Base-by-base conservation (phyloP, 2,888 invertebrate genomes). In the Callyntrura sp. region DNA sequence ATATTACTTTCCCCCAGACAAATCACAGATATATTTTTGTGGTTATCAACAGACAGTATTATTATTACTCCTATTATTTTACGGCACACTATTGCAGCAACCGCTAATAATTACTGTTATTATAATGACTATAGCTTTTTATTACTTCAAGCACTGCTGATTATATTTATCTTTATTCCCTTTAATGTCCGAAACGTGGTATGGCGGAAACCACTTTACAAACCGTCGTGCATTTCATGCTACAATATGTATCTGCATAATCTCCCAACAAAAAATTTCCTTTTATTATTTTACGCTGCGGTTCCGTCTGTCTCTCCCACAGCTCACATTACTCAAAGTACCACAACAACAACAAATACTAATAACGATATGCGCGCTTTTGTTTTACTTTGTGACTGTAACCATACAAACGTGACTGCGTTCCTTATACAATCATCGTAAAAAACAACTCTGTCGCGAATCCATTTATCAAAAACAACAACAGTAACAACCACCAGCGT, bases 331-430 rank as follows among this genome's bases (percentile, higher is more conserved):
- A 35, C 35, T 35, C 35, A 35, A 35, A 35, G 35, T 35, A 35
- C 35, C 35, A 35, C 35, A 4, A 35, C 35, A 35, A 35, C 35
- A 35, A 35, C 3, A 35, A 35, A 2, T 6, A n/a, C 17, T 2
- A n/a, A 57, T 57, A n/a, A 57, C 57, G 14, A 57, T 57, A n/a
- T 57, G 17, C 57, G 17, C 57, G 14, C 57, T 8, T 35, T 43
- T 45, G 14, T 73, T 17, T 45, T 43, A 25, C 35, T n/a, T 73
- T 20, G 57, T 57, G 57, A 57, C 35, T 35, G 35, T 4, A 4
- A 65, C 35, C 4, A 35, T 3, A 57, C 57, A 3, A 9, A 81
- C 88, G 82, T 88, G 88, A 88, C 83, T 88, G 88, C 83, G 88
- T 88, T 83, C 65, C 88, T 88, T 88, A 76, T 88, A 70, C 14